Evolutionary conservation across 1,140 invertebrate species (phyloP), one percentile per base, ranked within the genome.

Genomic region (Propsilocerus akamusi): DNA sequence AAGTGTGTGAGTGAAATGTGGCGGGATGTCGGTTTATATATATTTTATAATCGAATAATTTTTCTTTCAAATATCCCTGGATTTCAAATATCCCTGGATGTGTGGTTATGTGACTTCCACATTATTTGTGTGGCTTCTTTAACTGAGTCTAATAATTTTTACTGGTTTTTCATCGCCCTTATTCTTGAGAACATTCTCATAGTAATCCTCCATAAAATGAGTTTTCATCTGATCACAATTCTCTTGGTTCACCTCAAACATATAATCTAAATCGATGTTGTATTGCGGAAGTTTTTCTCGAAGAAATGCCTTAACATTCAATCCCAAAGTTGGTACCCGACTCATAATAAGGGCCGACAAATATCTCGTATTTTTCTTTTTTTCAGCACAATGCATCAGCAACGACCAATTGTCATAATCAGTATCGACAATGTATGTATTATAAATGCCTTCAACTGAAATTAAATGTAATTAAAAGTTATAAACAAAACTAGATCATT

Each of bases 361-460:
- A 59, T 88, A 90, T 41, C 85, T 71, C 0, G 81, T 76, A 50
- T 77, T 80, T 57, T 83, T 81, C 24, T 73, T 76, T 65, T 88
- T 85, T 58, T 88, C 85, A 3, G 85, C 85, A 55, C 86, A 90
- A 59, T 90, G 86, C 58, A 90, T 74, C 10, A 90, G 66, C 26
- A 90, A 66, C 1, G 81, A 75, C 85, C 85, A 90, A 2, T 75
- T 78, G 48, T 73, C 74, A 60, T 86, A 86, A 61, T 88, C 85
- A 0, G 83, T 82, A 59, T 89, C 86, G 54, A 90, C 58, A 0
- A 90, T 78, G 57, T 85, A 88, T 0, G 86, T 89, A 55, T 89
- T 88, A 64, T 90, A 90, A 50, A 88, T 72, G n/a, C 83, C 85
- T 68, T 88, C 83, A 65, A 87, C 85, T 90, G 65, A 48, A 63